Evolutionary conservation across 2,888 invertebrate genomes (phyloP).

Genomic region (Tetropium fuscum): DNA sequence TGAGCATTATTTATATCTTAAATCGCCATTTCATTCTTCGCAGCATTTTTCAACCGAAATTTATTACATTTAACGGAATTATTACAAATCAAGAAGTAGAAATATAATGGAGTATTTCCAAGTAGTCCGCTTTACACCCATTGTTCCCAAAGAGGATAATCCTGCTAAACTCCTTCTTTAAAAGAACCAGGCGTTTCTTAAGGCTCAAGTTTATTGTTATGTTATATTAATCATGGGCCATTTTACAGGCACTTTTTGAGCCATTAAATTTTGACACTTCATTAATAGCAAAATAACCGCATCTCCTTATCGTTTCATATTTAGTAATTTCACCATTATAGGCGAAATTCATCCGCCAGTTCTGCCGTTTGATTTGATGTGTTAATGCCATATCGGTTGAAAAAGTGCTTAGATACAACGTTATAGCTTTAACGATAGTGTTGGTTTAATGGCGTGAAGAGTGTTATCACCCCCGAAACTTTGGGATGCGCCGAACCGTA

Average conservation of each 20-base stretch:
- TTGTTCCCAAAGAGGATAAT: too few relatives aligned
- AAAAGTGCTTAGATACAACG: slow-evolving; percentile 53
- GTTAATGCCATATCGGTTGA: slow-evolving; percentile 48
- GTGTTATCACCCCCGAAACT: slow-evolving; percentile 57
- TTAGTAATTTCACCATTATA: slow-evolving; percentile 20
- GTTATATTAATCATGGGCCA: slow-evolving; percentile 10
- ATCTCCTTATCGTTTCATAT: slow-evolving; percentile 21
- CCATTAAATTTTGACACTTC: slow-evolving; percentile 20
- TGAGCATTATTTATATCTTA: too few relatives aligned
- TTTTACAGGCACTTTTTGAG: slow-evolving; percentile 8
- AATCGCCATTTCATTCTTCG: too few relatives aligned
- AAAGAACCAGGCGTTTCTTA: too few relatives aligned
- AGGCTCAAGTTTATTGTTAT: slow-evolving; percentile 17
- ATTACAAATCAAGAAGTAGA: too few relatives aligned
- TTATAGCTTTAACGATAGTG: slow-evolving; percentile 55
- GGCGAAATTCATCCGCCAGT: slow-evolving; percentile 15
- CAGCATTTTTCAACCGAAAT: too few relatives aligned
- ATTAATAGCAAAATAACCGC: slow-evolving; percentile 12
- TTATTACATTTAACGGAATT: too few relatives aligned
- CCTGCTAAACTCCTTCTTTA: too few relatives aligned
- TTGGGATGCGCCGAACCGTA: slow-evolving; percentile 50
- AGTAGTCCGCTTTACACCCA: too few relatives aligned
- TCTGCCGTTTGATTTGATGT: slow-evolving; percentile 45
- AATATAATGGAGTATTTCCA: too few relatives aligned
- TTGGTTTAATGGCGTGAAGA: slow-evolving; percentile 60